Conservation (phyloP, 2,113 vertebrate species). For the Engraulis encrasicolus region DNA sequence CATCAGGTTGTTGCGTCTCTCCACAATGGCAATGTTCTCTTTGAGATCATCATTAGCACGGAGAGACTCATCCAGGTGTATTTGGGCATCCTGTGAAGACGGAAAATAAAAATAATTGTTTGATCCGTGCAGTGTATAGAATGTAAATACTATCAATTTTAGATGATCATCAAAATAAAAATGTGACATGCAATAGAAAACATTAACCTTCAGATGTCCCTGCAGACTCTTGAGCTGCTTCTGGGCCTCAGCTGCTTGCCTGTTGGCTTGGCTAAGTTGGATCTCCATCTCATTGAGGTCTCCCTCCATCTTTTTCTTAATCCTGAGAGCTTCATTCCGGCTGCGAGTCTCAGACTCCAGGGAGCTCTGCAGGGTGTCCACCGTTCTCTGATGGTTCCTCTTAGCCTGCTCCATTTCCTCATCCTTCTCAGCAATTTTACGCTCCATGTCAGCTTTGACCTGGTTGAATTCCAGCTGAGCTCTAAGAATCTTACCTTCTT, state of each 20-base stretch:
- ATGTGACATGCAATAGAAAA: too few species aligned
- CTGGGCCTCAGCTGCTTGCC: constrained; percentile 74
- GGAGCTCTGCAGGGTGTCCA: constrained; percentile 86
- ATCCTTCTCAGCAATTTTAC: constrained; percentile 85
- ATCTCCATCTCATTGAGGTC: constrained; percentile 79
- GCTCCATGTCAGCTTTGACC: constrained; percentile 82
- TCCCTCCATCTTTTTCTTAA: constrained; percentile 81
- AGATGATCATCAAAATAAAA: too few species aligned
- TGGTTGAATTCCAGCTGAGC: constrained; percentile 88
- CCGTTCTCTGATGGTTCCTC: constrained; percentile 81
- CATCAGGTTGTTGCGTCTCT: constrained; percentile 79
- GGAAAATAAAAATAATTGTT: too few species aligned
- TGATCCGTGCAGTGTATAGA: too few species aligned
- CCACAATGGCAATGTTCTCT: constrained; percentile 81
- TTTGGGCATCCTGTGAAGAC: constrained; percentile 54
- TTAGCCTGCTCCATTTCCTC: constrained; percentile 91
- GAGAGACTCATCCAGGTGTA: constrained; percentile 77
- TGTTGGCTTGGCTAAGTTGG: constrained; percentile 76
- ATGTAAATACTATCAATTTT: too few species aligned
- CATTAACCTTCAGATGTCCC: constrained; percentile 74
- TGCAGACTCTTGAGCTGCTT: constrained; percentile 78
- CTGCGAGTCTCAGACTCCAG: constrained; percentile 87
- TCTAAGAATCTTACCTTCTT: constrained; percentile 88
- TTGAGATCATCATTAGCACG: constrained; percentile 81
- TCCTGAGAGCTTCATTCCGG: constrained; percentile 81